phyloP scores from a whole-genome alignment of 2,888 invertebrate genomes.

The Glaucopsyche alexis region DNA sequence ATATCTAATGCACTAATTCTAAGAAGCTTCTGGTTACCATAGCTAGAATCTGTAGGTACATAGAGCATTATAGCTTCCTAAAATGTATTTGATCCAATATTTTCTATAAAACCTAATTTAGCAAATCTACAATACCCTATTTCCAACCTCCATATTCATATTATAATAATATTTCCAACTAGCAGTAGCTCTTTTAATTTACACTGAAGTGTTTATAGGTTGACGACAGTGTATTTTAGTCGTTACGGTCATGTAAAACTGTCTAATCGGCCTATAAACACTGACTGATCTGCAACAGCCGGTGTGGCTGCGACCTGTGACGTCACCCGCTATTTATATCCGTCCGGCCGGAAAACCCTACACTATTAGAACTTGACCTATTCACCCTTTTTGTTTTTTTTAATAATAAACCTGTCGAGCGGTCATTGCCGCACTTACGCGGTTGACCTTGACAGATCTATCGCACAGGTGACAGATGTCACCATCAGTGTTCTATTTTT shows the following conservation, averaged over 20 bases:
- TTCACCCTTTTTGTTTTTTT: slow-evolving; percentile 54
- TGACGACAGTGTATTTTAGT: slow-evolving; percentile 38
- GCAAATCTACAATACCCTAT: too few relatives aligned
- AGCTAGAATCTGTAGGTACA: too few relatives aligned
- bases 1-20: too few relatives aligned
- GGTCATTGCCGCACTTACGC: slow-evolving; percentile 69
- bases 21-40: too few relatives aligned
- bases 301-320: slow-evolving; percentile 62
- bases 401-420: slow-evolving; percentile 56
- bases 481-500: slow-evolving; percentile 39
- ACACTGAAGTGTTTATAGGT: background rate
- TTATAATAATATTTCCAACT: background rate
- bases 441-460: slow-evolving; percentile 57
- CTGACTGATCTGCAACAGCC: slow-evolving; percentile 59
- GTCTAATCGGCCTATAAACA: slow-evolving; percentile 65
- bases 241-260: slow-evolving; percentile 45
- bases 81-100: too few relatives aligned
- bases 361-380: slow-evolving; percentile 66
- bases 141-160: too few relatives aligned
- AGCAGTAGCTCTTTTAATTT: background rate
- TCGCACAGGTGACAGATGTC: slow-evolving; percentile 43
- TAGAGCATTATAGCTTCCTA: too few relatives aligned
- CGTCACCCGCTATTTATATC: slow-evolving; percentile 59
- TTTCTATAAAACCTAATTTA: too few relatives aligned
- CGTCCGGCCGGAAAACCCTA: slow-evolving; percentile 61